Evolutionary conservation across 2,113 vertebrate genomes (phyloP).

Genomic region (mouse (Mus musculus)): GRCm39 chr11:112905001-112905500

Average conservation of each 20-base stretch:
- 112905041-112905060: conserved; percentile 82
- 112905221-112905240: conserved; percentile 88
- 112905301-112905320: conserved; percentile 63
- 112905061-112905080: conserved; percentile 71
- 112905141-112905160: background rate
- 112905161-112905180: conserved; percentile 74
- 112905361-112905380: conserved; percentile 70
- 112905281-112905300: conserved; percentile 75
- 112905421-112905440: conserved; percentile 90
- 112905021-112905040: conserved; percentile 87
- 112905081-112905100: background rate
- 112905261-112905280: conserved; percentile 81
- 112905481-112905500: conserved; percentile 87
- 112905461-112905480: conserved; percentile 85
- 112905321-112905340: conserved; percentile 74
- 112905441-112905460: conserved; percentile 90
- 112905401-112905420: conserved; percentile 89
- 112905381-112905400: conserved; percentile 90
- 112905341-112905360: conserved; percentile 84
- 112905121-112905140: background rate
- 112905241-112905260: conserved; percentile 73
- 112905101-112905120: background rate
- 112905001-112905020: conserved; percentile 83
- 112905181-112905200: conserved; percentile 86
- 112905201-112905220: conserved; percentile 87